Evolutionary conservation across 2,888 invertebrate species (phyloP).

Genomic region (Drosophila ezoana): DNA sequence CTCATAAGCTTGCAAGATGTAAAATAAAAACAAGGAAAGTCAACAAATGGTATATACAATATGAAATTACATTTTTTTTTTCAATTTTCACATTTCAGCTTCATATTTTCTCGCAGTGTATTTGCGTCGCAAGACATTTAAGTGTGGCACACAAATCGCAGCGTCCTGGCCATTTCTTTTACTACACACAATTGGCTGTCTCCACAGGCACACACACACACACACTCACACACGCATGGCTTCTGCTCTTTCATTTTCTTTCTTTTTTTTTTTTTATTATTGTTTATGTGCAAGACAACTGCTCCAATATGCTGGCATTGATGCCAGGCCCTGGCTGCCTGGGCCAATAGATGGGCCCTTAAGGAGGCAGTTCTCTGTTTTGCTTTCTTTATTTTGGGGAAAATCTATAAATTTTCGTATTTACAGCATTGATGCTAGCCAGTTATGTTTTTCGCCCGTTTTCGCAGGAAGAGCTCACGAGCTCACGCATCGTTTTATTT

Average conservation of each 20-base stretch:
- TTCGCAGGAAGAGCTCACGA: not conserved
- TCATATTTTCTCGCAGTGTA: constrained; percentile 3
- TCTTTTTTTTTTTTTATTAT: constrained; percentile 55
- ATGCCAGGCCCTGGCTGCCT: constrained; percentile 21
- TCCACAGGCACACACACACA: constrained; percentile 8
- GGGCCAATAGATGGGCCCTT: not conserved
- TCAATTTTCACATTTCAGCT: not conserved
- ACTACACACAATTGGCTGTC: not conserved
- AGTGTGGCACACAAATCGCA: constrained; percentile 25
- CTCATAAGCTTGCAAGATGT: too few species aligned
- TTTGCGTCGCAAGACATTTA: not conserved
- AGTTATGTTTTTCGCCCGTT: constrained; percentile 29
- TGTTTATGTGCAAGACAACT: constrained; percentile 59
- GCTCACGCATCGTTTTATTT: constrained; percentile 52
- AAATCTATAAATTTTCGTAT: constrained; percentile 73
- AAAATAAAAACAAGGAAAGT: too few species aligned
- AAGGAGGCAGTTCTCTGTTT: constrained; percentile 4
- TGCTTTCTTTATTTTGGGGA: not conserved
- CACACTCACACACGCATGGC: constrained; percentile 15
- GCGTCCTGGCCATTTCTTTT: constrained; percentile 10
- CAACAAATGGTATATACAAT: not conserved
- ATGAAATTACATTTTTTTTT: too few species aligned
- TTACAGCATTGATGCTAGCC: constrained; percentile 58
- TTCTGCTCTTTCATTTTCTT: constrained; percentile 10
- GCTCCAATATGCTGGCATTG: constrained; percentile 48